Conservation (phyloP, 2,797 vertebrate genomes). For the Limosa lapponica region DNA sequence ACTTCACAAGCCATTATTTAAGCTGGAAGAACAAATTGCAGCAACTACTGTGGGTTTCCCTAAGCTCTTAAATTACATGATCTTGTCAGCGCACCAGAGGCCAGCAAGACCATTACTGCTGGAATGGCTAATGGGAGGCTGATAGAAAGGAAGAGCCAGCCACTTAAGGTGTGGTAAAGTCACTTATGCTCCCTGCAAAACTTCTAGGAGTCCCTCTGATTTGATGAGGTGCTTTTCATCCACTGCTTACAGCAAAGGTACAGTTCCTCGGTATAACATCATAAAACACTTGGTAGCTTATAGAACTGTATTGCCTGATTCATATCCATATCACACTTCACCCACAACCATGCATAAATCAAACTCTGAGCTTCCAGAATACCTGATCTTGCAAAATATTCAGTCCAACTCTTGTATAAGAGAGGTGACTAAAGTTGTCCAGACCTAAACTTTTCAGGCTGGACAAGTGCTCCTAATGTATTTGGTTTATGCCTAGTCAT, state of each 20-base stretch:
- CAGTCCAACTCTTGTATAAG: not conserved
- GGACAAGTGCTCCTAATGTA: not conserved
- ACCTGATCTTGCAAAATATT: not conserved
- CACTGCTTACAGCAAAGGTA: not conserved
- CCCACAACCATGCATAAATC: not conserved
- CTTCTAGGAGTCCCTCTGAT: not conserved
- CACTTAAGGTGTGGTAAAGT: not conserved
- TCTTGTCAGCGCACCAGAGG: conserved; percentile 2
- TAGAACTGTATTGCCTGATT: not conserved
- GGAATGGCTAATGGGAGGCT: not conserved
- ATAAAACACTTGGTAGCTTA: not conserved
- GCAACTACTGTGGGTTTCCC: not conserved
- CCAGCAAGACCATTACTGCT: not conserved
- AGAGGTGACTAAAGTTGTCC: not conserved
- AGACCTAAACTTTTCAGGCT: not conserved
- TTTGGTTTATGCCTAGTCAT: not conserved
- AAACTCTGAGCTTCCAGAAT: not conserved
- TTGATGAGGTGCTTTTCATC: not conserved
- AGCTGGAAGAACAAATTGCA: conserved; percentile 62
- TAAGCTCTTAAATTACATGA: not conserved
- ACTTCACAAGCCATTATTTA: conserved; percentile 61
- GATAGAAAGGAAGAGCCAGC: not conserved
- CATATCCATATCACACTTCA: not conserved
- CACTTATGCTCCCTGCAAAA: not conserved
- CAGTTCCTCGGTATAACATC: not conserved